phyloP scores from a whole-genome alignment of 1,140 invertebrate genomes.

The Euura lappo region DNA sequence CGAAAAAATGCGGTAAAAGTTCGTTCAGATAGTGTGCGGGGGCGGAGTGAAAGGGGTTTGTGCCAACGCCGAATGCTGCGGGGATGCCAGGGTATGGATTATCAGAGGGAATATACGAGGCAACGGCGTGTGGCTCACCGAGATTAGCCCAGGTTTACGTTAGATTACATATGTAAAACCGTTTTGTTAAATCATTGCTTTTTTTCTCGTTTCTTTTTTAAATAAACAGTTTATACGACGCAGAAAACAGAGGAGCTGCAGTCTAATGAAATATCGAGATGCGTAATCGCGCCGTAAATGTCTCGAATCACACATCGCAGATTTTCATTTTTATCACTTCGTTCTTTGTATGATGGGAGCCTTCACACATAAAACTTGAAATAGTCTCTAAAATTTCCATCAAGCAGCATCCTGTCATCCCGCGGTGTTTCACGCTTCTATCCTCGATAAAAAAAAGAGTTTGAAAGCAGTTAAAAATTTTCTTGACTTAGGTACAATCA shows the following conservation, averaged over 20 bases:
- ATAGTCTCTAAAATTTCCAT: too few relatives aligned
- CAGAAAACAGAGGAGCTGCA: background rate
- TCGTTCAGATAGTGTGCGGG: background rate
- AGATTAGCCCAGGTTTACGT: conserved; percentile 61
- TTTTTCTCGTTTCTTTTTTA: conserved; percentile 34
- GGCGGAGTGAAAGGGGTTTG: background rate
- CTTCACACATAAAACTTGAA: too few relatives aligned
- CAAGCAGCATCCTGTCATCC: too few relatives aligned
- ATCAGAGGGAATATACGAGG: conserved; percentile 44
- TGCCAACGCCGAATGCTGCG: background rate
- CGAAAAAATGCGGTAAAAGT: conserved; percentile 7
- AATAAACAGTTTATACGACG: conserved; percentile 44
- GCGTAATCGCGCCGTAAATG: background rate
- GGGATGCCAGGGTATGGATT: conserved; percentile 35
- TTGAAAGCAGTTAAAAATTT: background rate
- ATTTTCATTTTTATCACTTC: too few relatives aligned
- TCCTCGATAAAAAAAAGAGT: too few relatives aligned
- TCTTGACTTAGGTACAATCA: background rate
- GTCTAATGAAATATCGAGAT: background rate
- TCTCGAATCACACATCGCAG: too few relatives aligned
- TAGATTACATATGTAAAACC: conserved; percentile 62
- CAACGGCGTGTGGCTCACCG: conserved; percentile 53
- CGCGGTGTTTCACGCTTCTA: too few relatives aligned
- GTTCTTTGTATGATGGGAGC: too few relatives aligned
- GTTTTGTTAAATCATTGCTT: conserved; percentile 58